Evolutionary conservation across 1,140 invertebrate species (phyloP), one percentile per base, ranked within the genome.

Genomic region (Neodiprion fabricii): DNA sequence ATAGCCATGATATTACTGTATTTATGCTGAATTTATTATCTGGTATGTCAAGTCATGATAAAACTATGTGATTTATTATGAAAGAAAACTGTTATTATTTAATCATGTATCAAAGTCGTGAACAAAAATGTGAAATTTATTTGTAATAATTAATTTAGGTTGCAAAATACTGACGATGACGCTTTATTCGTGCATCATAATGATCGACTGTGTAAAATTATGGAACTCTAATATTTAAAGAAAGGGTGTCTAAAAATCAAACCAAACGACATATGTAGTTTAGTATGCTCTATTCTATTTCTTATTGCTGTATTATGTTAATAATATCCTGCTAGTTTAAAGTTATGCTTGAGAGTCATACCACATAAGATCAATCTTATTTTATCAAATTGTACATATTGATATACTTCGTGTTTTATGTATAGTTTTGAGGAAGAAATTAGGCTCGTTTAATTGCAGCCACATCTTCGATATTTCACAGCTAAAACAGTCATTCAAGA

Each of bases 61-160:
- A 61, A 61, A 61, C 53, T 61, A 61, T 61, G 9, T 61, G 53
- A 61, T 61, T 61, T 61, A 61, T 61, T 61, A 17, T 61, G 53
- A 61, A 61, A 61, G n/a, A 17, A 61, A 14, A 5, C 53, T 17
- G 11, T 61, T 61, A 61, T 61, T 61, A 12, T 61, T 61, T 17
- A 8, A 17, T 61, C 53, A 14, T 61, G 53, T 61, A 40, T 40
- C 28, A 61, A 61, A 40, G 11, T 61, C 11, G 4, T 61, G 53
- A 12, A 61, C n/a, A 17, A 61, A 61, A 14, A 61, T 61, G 1
- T 61, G 53, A 12, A 9, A 61, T 61, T 61, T 12, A 61, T 61
- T 61, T 61, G 53, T 61, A 61, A 12, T 14, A 61, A 61, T 61
- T 14, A 61, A 61, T 61, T 61, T 61, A 4, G 11, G n/a, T 61